Evolutionary conservation across 2,888 invertebrate genomes (phyloP), one percentile per base, ranked within the genome.

Genomic region (Rugalucina vietnamica): DNA sequence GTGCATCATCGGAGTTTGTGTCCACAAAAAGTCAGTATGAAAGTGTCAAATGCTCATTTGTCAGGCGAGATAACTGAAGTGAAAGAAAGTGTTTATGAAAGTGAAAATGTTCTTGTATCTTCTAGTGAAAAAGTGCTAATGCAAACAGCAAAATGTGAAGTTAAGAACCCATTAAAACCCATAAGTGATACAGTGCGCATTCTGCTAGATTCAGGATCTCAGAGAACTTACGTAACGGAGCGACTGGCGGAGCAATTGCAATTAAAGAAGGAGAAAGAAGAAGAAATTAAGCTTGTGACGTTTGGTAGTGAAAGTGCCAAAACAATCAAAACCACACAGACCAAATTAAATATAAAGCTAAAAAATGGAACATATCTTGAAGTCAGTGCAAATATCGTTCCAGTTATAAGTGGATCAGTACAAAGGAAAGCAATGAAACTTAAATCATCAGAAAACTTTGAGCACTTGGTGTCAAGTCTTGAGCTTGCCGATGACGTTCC

Each of bases 121-220:
- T 74, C 65, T 8, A 54, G 65, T 71, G 81, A 81, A 76, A 81
- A 57, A 29, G 76, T 76, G 3, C 34, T 76, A 10, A 76, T 81
- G 76, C 76, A 81, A 27, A 81, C 72, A 34, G 77, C 72, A 60
- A 21, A 29, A 24, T 76, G 39, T 18, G 36, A 75, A 21, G 60
- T 72, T n/a, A 77, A 50, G 24, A 72, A 72, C 36, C 76, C 43
- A 72, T 29, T 27, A 24, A 77, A 21, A 32, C 34, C 18, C 2
- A 21, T 49, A n/a, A 3, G 37, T 36, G 36, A 39, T 27, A 37
- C 3, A 5, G 32, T 50, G 0, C 39, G 77, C 1, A 21, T 81
- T 34, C 49, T 77, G 3, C 14, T 81, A 50, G 77, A 81, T 36
- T 81, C 72, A 14, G 77, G 81, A 5, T 83, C 79, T 29, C 83